Percentiles rank a stretch among this genome's conserved stretches.
phyloP scores from a whole-genome alignment of 2,113 vertebrate species.

The Poeciliopsis retropinna region DNA sequence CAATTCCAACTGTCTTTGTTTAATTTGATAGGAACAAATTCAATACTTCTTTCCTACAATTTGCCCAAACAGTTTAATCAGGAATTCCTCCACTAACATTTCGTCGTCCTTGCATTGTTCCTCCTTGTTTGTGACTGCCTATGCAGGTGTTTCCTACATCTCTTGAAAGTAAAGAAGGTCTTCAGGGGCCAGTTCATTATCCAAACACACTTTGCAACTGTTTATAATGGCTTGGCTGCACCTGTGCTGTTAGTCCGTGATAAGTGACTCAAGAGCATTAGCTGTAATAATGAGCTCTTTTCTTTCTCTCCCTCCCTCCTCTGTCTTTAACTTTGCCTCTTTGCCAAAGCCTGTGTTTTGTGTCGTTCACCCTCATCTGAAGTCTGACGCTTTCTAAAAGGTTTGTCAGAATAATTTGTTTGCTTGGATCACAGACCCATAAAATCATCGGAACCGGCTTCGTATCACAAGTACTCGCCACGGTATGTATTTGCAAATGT shows the following conservation, averaged over 20 bases:
- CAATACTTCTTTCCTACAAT: conserved; percentile 25
- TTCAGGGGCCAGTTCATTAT: conserved; percentile 60
- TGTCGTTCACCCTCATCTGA: conserved; percentile 25
- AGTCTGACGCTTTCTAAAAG: conserved; percentile 11
- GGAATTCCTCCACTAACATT: conserved; percentile 45
- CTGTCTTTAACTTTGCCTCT: not conserved
- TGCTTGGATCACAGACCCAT: conserved; percentile 7
- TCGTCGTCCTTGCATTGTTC: conserved; percentile 50
- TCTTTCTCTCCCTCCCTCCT: conserved; percentile 24
- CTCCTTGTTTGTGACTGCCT: conserved; percentile 60
- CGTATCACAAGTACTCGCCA: conserved; percentile 35
- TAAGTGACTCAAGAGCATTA: conserved; percentile 69
- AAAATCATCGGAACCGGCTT: conserved; percentile 18
- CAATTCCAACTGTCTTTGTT: conserved; percentile 36
- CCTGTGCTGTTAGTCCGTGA: conserved; percentile 70
- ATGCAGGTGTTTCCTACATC: conserved; percentile 60
- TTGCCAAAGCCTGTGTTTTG: not conserved
- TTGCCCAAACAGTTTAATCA: conserved; percentile 66
- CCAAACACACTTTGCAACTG: conserved; percentile 53
- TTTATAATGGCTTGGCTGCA: conserved; percentile 59
- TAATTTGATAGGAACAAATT: conserved; percentile 49
- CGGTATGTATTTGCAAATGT: conserved; percentile 13
- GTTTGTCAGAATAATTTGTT: conserved; percentile 8
- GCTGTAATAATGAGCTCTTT: conserved; percentile 62
- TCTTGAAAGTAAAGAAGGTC: conserved; percentile 54